Percentiles rank a stretch among this genome's conserved stretches.
These are phyloP conservation scores for Leptopilina myrica DNA, from an alignment of 2,888 invertebrate genomes.

Conservation along the genomic window DNA sequence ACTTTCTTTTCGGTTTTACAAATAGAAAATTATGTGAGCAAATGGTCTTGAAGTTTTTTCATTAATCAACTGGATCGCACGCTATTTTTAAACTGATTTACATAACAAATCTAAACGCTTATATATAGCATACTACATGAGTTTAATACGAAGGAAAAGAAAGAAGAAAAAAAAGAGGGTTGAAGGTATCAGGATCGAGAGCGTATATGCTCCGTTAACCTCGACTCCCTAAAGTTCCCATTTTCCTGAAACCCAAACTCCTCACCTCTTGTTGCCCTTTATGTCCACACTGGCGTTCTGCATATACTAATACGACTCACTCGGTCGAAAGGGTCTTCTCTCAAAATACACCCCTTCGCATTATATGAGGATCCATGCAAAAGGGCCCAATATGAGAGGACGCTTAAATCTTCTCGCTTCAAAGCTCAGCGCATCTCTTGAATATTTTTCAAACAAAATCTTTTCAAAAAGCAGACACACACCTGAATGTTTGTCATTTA, in stretches of 20 bases:
- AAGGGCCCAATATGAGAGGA: conserved; percentile 2
- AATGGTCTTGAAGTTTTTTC: too few relatives aligned
- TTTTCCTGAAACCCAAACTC: conserved; percentile 42
- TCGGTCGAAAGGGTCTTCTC: conserved; percentile 55
- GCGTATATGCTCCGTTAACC: conserved; percentile 65
- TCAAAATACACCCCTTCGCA: conserved; percentile 53
- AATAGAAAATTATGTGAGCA: too few relatives aligned
- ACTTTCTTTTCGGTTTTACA: too few relatives aligned
- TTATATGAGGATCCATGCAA: conserved; percentile 41
- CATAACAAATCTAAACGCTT: too few relatives aligned
- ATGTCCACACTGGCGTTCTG: conserved; percentile 35
- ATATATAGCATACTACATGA: not conserved
- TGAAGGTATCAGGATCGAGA: conserved; percentile 58
- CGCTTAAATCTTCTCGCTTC: conserved; percentile 3
- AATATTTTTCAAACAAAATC: not conserved
- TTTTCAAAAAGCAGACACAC: too few relatives aligned
- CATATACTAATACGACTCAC: conserved; percentile 38
- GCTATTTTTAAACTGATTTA: too few relatives aligned
- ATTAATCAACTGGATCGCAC: too few relatives aligned
- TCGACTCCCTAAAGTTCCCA: conserved; percentile 59
- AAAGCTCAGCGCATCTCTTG: not conserved
- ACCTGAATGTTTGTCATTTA: too few relatives aligned
- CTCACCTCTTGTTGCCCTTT: conserved; percentile 43
- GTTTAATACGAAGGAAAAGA: conserved; percentile 51
- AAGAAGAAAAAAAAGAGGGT: conserved; percentile 46